Evolutionary conservation across 2,797 vertebrate genomes (phyloP).

Genomic region (Schizopygopsis pylzovi): DNA sequence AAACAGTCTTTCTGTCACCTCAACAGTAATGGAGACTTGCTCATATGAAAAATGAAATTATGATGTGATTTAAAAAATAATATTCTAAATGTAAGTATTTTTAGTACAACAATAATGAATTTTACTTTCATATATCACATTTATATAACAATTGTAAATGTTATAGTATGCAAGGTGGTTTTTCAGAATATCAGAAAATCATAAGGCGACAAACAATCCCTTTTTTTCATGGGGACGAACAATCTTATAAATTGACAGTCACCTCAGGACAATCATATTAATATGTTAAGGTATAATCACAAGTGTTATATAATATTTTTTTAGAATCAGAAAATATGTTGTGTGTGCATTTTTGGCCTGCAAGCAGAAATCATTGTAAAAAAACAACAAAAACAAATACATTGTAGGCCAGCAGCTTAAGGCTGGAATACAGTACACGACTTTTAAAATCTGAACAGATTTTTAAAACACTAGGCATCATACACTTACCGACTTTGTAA

Average conservation of each 20-base stretch:
- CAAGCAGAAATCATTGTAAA: slow-evolving; percentile 30
- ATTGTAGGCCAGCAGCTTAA: neutral
- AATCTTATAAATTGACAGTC: neutral
- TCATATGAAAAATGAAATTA: neutral
- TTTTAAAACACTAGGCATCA: too few relatives aligned
- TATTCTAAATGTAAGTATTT: neutral
- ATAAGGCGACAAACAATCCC: neutral
- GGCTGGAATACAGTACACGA: too few relatives aligned
- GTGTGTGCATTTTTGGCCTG: slow-evolving; percentile 46
- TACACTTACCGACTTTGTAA: too few relatives aligned
- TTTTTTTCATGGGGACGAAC: neutral
- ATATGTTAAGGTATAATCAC: neutral
- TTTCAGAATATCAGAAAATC: neutral
- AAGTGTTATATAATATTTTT: neutral
- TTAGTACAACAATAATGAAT: neutral
- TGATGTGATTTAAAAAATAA: neutral
- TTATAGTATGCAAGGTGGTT: too few relatives aligned
- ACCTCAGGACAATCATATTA: neutral
- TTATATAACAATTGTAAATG: neutral
- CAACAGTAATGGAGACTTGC: neutral
- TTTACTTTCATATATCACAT: neutral
- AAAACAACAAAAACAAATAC: neutral
- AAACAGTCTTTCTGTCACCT: neutral
- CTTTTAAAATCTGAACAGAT: too few relatives aligned
- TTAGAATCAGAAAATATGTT: neutral